phyloP scores from a whole-genome alignment of 2,888 invertebrate species.

The Lydus trimaculatus region DNA sequence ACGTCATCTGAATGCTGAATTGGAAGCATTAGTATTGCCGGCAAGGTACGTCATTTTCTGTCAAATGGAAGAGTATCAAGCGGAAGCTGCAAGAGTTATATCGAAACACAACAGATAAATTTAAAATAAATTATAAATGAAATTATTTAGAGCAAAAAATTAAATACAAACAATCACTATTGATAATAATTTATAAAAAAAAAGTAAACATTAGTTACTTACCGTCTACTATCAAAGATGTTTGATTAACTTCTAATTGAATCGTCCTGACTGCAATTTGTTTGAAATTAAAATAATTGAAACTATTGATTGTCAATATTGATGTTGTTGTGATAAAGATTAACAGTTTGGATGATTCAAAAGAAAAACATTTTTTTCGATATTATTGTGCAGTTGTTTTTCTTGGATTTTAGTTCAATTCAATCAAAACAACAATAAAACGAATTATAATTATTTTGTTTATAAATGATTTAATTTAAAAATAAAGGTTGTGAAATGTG shows the following conservation, averaged over 20 bases:
- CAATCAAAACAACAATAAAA: conserved; percentile 35
- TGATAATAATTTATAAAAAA: conserved; percentile 21
- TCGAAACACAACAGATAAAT: conserved; percentile 67
- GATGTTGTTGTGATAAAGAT: conserved; percentile 8
- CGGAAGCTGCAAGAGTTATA: conserved; percentile 75
- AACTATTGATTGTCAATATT: not conserved
- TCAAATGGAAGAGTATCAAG: conserved; percentile 85
- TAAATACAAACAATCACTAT: conserved; percentile 26
- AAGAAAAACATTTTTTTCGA: not conserved
- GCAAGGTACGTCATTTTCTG: conserved; percentile 92
- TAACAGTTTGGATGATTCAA: conserved; percentile 21
- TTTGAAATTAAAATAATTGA: not conserved
- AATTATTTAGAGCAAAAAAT: not conserved
- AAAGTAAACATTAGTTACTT: not conserved
- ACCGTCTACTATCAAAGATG: not conserved
- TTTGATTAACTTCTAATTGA: not conserved
- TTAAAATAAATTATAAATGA: conserved; percentile 29
- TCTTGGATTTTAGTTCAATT: conserved; percentile 36
- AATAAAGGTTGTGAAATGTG: conserved; percentile 53
- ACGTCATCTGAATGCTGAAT: conserved; percentile 88
- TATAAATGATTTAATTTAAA: conserved; percentile 41
- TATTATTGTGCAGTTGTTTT: conserved; percentile 39
- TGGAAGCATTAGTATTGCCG: conserved; percentile 89
- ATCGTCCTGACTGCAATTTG: not conserved
- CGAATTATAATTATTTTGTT: conserved; percentile 38